A percentile compares a stretch with the other conserved stretches of the same genome.
These are phyloP conservation scores for Thysanoteuthis rhombus DNA, from an alignment of 2,888 invertebrate genomes.

Conservation along the genomic window DNA sequence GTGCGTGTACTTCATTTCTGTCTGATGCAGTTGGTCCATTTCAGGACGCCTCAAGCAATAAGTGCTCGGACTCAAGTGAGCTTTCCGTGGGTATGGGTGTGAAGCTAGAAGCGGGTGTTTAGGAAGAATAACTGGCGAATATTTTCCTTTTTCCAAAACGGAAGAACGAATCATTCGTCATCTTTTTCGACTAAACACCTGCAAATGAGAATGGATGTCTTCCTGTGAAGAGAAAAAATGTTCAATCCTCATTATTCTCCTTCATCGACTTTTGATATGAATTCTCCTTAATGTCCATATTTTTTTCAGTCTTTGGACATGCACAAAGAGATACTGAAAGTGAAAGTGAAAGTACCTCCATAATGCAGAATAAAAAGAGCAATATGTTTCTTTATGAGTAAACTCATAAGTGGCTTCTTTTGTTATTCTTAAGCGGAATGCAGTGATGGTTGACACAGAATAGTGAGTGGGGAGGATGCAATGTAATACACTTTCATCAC, in stretches of 20 bases:
- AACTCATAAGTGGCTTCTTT: too few relatives aligned
- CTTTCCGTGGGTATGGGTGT: background rate
- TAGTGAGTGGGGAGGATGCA: too few relatives aligned
- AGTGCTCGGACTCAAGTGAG: background rate
- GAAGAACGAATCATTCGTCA: background rate
- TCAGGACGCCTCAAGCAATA: background rate
- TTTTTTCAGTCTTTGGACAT: background rate
- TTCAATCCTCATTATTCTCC: background rate
- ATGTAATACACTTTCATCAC: too few relatives aligned
- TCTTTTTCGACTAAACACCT: slow-evolving; percentile 12
- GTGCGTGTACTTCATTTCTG: background rate
- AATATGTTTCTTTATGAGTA: too few relatives aligned
- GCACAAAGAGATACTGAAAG: background rate
- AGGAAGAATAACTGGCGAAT: background rate
- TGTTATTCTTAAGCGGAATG: too few relatives aligned
- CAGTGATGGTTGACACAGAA: too few relatives aligned
- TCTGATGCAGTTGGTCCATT: too few relatives aligned
- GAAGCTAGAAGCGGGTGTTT: background rate
- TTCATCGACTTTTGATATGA: background rate
- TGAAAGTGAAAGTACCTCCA: background rate
- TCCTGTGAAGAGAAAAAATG: background rate
- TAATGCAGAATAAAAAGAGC: too few relatives aligned
- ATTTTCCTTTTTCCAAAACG: background rate
- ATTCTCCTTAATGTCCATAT: background rate
- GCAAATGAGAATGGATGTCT: background rate